Conservation (phyloP, 1,140 invertebrate species). For the Cyclargus thomasi region DNA sequence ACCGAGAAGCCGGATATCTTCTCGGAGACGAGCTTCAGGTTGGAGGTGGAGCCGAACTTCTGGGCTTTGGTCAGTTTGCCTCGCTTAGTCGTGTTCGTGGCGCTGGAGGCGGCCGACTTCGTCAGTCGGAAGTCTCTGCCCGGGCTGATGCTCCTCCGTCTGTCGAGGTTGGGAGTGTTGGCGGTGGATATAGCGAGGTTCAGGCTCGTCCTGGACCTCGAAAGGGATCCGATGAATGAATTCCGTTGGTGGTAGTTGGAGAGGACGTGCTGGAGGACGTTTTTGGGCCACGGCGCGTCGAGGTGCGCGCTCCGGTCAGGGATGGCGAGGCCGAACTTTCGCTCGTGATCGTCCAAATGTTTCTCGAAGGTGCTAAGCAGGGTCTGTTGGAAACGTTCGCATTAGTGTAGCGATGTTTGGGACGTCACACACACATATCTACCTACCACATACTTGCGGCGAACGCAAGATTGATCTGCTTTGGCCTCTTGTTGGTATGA, state of each 20-base stretch:
- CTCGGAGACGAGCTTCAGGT: slow-evolving; percentile 58
- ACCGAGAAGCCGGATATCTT: slow-evolving; percentile 66
- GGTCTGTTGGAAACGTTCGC: slow-evolving; percentile 47
- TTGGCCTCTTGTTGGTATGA: neutral
- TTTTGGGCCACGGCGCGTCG: slow-evolving; percentile 70
- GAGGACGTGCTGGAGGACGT: slow-evolving; percentile 68
- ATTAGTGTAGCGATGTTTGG: slow-evolving; percentile 34
- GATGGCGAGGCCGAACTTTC: slow-evolving; percentile 65
- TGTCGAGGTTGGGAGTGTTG: slow-evolving; percentile 45
- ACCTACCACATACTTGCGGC: slow-evolving; percentile 21
- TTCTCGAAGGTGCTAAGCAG: slow-evolving; percentile 55
- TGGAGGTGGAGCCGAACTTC: slow-evolving; percentile 56
- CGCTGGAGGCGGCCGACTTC: slow-evolving; percentile 47
- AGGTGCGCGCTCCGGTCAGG: slow-evolving; percentile 55
- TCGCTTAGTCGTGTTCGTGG: slow-evolving; percentile 45
- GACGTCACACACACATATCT: slow-evolving; percentile 47
- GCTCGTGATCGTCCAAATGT: slow-evolving; percentile 73
- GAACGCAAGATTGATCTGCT: slow-evolving; percentile 14
- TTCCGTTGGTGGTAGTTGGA: slow-evolving; percentile 66
- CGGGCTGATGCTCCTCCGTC: slow-evolving; percentile 50
- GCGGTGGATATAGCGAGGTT: slow-evolving; percentile 43
- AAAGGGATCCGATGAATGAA: slow-evolving; percentile 72
- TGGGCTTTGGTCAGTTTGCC: slow-evolving; percentile 46
- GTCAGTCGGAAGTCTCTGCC: slow-evolving; percentile 30
- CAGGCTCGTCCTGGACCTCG: slow-evolving; percentile 73